Evolutionary conservation across 2,888 invertebrate genomes (phyloP).

Genomic region (Allygus modestus): DNA sequence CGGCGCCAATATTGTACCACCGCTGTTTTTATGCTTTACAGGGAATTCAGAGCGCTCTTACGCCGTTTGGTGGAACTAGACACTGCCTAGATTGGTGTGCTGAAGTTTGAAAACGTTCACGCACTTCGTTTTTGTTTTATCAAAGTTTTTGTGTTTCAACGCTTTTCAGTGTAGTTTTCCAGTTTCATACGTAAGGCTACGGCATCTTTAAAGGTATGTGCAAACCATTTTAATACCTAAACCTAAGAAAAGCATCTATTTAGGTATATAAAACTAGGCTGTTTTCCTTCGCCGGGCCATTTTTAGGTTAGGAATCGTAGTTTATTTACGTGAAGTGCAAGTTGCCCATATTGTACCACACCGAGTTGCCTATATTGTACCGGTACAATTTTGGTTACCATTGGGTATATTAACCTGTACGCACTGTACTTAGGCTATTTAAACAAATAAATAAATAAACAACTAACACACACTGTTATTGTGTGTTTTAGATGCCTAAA

Average conservation of each 20-base stretch:
- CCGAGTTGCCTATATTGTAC: conserved; percentile 39
- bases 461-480: not conserved
- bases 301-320: conserved; percentile 5
- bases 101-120: not conserved
- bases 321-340: not conserved
- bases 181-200: not conserved
- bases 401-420: conserved; percentile 12
- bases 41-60: conserved; percentile 10
- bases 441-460: not conserved
- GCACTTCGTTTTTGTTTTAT: not conserved
- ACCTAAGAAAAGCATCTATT: conserved; percentile 3
- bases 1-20: conserved; percentile 52
- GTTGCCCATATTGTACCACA: conserved; percentile 53
- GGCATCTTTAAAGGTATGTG: conserved; percentile 35
- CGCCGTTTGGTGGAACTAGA: not conserved
- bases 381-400: conserved; percentile 32
- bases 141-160: conserved; percentile 18
- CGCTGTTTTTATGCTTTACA: conserved; percentile 39
- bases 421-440: not conserved
- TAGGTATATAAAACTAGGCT: conserved; percentile 7
- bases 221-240: conserved; percentile 33
- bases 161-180: conserved; percentile 23
- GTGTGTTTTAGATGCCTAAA: conserved; percentile 52
- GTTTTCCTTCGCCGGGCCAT: not conserved
- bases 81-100: not conserved